These are phyloP conservation scores for Caenorhabditis briggsae DNA, from an alignment of 1,140 invertebrate species.

Conservation along the genomic window DNA sequence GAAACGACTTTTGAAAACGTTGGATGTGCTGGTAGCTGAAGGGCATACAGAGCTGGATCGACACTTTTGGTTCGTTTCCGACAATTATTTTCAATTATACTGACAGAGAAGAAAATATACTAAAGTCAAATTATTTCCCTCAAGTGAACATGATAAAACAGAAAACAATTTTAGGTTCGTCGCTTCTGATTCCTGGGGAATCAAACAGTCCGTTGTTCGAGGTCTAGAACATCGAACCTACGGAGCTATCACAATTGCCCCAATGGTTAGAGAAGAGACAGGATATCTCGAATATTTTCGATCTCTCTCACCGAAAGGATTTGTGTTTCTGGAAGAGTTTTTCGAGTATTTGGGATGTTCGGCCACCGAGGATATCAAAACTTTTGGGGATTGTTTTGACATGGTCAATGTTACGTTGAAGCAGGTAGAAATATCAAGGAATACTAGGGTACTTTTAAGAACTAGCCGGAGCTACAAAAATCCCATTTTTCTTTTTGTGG, in stretches of 20 bases:
- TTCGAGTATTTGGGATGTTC: constrained; percentile 82
- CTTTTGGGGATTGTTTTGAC: constrained; percentile 71
- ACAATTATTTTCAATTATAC: neutral
- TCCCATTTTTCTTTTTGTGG: too few species aligned
- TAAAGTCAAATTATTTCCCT: neutral
- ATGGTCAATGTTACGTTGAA: constrained; percentile 79
- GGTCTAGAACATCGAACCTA: constrained; percentile 82
- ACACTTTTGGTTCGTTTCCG: constrained; percentile 72
- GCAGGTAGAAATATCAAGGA: too few species aligned
- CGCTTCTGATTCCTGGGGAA: constrained; percentile 84
- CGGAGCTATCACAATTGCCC: constrained; percentile 81
- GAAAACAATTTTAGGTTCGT: constrained; percentile 82
- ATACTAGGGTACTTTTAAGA: too few species aligned
- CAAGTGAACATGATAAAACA: neutral
- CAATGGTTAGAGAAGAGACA: constrained; percentile 64
- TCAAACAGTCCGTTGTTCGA: constrained; percentile 82
- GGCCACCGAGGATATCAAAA: constrained; percentile 69
- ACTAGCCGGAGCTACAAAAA: too few species aligned
- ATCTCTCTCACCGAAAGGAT: constrained; percentile 37
- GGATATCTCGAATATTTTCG: constrained; percentile 58
- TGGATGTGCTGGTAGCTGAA: constrained; percentile 69
- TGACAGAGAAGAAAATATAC: neutral
- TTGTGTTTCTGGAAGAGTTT: constrained; percentile 87
- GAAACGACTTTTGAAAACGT: constrained; percentile 80
- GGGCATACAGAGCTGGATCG: constrained; percentile 70